phyloP scores from a whole-genome alignment of 2,113 vertebrate genomes.

The Saguinus imperator region DNA sequence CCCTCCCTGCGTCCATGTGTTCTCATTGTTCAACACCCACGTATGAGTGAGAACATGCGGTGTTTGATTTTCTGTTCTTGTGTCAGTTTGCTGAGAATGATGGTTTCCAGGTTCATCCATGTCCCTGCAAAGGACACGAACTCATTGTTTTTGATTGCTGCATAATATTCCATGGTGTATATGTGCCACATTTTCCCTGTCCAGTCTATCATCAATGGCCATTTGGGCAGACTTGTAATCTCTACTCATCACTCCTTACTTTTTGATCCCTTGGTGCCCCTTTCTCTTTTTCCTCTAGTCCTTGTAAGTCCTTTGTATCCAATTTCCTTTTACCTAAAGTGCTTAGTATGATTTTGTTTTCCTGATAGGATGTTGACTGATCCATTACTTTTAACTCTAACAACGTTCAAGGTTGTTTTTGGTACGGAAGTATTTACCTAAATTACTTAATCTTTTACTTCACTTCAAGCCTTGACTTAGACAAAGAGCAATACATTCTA shows the following conservation, averaged over 20 bases:
- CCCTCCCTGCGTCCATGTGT: no score
- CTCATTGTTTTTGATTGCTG: no score
- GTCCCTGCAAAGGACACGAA: no score
- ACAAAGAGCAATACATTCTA: background rate
- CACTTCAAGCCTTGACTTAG: background rate
- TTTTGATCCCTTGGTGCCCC: background rate
- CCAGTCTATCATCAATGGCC: no score
- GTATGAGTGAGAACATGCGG: no score
- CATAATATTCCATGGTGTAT: no score
- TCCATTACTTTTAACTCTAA: background rate
- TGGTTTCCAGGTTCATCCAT: no score
- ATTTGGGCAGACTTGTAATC: background rate
- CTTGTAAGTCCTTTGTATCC: background rate
- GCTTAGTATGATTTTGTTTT: background rate
- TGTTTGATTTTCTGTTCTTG: no score
- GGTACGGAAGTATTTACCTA: background rate
- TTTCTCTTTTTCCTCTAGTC: background rate
- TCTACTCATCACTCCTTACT: background rate
- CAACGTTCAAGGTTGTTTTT: background rate
- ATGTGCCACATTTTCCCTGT: no score
- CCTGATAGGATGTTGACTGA: background rate
- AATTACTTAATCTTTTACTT: background rate
- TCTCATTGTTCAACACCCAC: no score
- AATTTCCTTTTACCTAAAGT: background rate
- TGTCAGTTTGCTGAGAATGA: no score